Evolutionary conservation across 2,888 invertebrate species (phyloP), one percentile per base, ranked within the genome.

Genomic region (Lamellibrachia satsuma): DNA sequence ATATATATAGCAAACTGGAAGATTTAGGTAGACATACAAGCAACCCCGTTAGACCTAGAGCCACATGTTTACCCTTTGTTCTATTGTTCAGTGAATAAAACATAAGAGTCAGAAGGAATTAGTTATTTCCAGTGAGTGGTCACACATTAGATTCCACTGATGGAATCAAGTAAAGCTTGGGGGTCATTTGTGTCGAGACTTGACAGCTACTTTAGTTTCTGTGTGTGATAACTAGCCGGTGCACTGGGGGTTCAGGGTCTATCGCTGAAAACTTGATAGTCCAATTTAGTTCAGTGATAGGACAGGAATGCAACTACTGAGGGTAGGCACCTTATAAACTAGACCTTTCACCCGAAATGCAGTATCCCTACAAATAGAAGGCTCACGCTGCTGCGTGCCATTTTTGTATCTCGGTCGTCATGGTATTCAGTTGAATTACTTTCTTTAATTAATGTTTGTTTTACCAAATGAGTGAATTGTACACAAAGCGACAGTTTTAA

Each of bases 261-360:
- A 75, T 75, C 15, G 75, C 75, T 75, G 75, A 75, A 15, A 75
- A n/a, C 15, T 15, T 75, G 75, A 15, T n/a, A 75, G 75, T 15
- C 75, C 15, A 6, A n/a, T 11, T 75, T 22, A 75, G 22, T 75
- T 11, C 22, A 22, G 75, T 75, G 22, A 75, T 39, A 75, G 75
- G 75, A 15, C 6, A 22, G 75, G 75, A 75, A 75, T 75, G 75
- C 75, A 15, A 75, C 75, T 6, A 75, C 22, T 15, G 75, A 22
- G 2, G 75, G 22, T 75, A 75, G 75, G 75, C 22, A 75, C 75
- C 75, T 75, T 75, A 75, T 75, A 15, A 75, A 75, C 11, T 75
- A 22, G 75, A 75, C 75, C 75, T 75, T 75, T 75, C 75, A 75
- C 75, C 75, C n/a, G 75, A 75, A n/a, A 75, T 75, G 75, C 22